Percentiles rank a stretch among this genome's conserved stretches.
These are phyloP conservation scores for Resseliella maxima DNA, from an alignment of 2,888 invertebrate species.

Conservation along the genomic window DNA sequence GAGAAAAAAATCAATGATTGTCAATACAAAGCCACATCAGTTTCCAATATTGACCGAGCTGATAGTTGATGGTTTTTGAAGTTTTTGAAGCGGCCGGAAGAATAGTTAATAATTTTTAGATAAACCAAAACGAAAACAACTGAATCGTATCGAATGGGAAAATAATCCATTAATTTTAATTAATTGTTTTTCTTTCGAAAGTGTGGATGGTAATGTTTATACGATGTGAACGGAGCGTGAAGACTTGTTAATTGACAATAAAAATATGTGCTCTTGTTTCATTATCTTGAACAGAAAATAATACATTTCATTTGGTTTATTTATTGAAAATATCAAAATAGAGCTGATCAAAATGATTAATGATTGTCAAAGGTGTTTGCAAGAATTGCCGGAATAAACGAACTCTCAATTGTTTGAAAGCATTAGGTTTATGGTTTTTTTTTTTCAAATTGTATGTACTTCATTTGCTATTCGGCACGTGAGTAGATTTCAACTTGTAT, in stretches of 20 bases:
- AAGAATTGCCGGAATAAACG: not conserved
- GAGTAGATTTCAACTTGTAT: no score
- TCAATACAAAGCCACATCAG: not conserved
- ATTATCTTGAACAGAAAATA: conserved; percentile 27
- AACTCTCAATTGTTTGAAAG: not conserved
- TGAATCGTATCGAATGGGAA: not conserved
- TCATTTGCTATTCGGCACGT: conserved; percentile 27
- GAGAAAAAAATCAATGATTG: not conserved
- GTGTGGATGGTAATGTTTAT: not conserved
- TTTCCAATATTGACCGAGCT: not conserved
- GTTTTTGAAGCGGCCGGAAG: not conserved
- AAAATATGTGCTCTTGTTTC: conserved; percentile 45
- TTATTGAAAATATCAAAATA: not conserved
- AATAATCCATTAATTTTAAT: conserved; percentile 46
- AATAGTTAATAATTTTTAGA: not conserved
- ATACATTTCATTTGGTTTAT: conserved; percentile 7
- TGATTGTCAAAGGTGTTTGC: conserved; percentile 29
- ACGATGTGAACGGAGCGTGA: conserved; percentile 37
- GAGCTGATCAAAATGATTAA: conserved; percentile 50
- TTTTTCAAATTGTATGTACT: not conserved
- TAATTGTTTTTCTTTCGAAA: conserved; percentile 20
- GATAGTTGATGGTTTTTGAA: not conserved
- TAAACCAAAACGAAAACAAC: not conserved
- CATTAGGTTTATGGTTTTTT: not conserved
- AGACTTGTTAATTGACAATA: conserved; percentile 49